phyloP scores from a whole-genome alignment of 2,113 vertebrate genomes.

The Elgaria multicarinata region DNA sequence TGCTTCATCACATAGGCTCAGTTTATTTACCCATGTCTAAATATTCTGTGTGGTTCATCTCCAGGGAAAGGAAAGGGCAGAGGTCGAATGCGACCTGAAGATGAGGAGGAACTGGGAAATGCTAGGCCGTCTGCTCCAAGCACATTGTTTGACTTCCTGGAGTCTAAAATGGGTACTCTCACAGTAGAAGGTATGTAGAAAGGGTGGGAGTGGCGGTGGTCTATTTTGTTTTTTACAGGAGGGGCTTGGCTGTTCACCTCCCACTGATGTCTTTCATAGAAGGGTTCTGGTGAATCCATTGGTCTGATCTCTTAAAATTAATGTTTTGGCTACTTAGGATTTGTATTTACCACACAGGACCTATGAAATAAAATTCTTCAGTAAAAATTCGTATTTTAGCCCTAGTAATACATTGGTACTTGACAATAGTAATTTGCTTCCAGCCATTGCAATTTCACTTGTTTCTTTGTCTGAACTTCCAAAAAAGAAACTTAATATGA shows the following conservation, averaged over 20 bases:
- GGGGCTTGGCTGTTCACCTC: background rate
- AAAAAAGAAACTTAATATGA: too few relatives aligned
- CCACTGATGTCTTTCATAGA: background rate
- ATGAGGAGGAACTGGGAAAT: constrained; percentile 87
- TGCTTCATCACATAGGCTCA: background rate
- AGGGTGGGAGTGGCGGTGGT: background rate
- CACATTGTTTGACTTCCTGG: constrained; percentile 95
- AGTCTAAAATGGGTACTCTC: constrained; percentile 95
- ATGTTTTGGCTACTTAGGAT: background rate
- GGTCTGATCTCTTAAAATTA: background rate
- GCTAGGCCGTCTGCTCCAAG: constrained; percentile 93
- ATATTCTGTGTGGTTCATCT: constrained; percentile 31
- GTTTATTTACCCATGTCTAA: background rate
- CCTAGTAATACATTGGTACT: too few relatives aligned
- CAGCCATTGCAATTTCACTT: too few relatives aligned
- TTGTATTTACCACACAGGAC: too few relatives aligned
- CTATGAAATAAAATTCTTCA: too few relatives aligned
- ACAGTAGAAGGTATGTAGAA: constrained; percentile 86
- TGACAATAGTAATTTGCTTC: too few relatives aligned
- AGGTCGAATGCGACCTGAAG: constrained; percentile 87
- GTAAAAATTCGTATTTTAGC: too few relatives aligned
- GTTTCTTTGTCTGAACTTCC: too few relatives aligned
- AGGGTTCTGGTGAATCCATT: background rate
- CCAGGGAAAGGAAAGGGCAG: constrained; percentile 89
- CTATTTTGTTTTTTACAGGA: background rate